A percentile compares a stretch with the other conserved stretches of the same genome.
Evolutionary conservation across 2,113 vertebrate genomes (phyloP).

Genomic region (Oryzias celebensis): DNA sequence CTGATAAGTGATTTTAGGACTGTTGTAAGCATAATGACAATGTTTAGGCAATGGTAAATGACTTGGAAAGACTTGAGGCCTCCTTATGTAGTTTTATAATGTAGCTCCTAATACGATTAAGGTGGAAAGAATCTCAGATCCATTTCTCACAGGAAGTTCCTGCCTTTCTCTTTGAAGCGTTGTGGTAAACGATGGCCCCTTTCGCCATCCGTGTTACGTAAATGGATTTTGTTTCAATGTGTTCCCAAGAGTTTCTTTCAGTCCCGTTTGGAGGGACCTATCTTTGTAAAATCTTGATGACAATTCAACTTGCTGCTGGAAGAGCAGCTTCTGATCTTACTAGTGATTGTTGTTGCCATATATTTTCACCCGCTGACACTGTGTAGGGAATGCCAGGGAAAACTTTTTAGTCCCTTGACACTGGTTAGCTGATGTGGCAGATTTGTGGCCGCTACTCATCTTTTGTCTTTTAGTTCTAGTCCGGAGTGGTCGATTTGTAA

Average conservation of each 20-base stretch:
- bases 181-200: slow-evolving; percentile 10
- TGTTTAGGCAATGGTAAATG: slow-evolving; percentile 55
- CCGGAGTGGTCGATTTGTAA: slow-evolving; percentile 29
- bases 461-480: slow-evolving; percentile 45
- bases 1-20: slow-evolving; percentile 60
- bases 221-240: slow-evolving; percentile 40
- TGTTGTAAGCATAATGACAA: slow-evolving; percentile 58
- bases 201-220: slow-evolving; percentile 4
- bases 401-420: slow-evolving; percentile 44
- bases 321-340: slow-evolving; percentile 51
- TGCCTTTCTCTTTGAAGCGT: slow-evolving; percentile 5
- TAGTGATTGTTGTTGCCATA: slow-evolving; percentile 56
- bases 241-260: slow-evolving; percentile 28
- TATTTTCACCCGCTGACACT: slow-evolving; percentile 60
- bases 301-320: slow-evolving; percentile 46
- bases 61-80: slow-evolving; percentile 56
- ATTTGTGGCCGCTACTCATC: slow-evolving; percentile 34
- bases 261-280: slow-evolving; percentile 26
- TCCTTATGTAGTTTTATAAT: slow-evolving; percentile 62
- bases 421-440: slow-evolving; percentile 35
- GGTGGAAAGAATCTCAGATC: slow-evolving; percentile 39
- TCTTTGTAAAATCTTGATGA: slow-evolving; percentile 45
- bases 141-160: slow-evolving; percentile 17
- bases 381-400: slow-evolving; percentile 61
- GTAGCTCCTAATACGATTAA: slow-evolving; percentile 54